phyloP scores from a whole-genome alignment of 2,113 vertebrate genomes.

The Halcyon senegalensis region DNA sequence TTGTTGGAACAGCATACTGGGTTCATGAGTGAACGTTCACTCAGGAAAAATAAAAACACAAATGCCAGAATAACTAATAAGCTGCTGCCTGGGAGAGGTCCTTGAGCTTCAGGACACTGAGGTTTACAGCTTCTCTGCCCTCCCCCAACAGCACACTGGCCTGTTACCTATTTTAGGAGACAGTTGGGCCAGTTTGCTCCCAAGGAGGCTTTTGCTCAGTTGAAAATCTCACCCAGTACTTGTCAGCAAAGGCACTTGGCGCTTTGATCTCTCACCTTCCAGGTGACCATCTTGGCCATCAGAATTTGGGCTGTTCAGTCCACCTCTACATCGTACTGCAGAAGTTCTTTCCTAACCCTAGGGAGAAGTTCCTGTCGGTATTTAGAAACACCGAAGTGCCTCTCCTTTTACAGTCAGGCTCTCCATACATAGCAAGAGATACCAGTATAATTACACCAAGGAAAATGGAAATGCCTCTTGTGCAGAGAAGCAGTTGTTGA shows the following conservation, averaged over 20 bases:
- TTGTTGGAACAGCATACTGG: not conserved
- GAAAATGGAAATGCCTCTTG: not conserved
- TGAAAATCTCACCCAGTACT: not conserved
- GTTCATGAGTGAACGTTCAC: not conserved
- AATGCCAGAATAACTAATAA: not conserved
- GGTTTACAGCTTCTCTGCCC: not conserved
- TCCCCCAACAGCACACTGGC: not conserved
- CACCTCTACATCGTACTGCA: not conserved
- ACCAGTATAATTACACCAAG: not conserved
- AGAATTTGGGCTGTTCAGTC: not conserved
- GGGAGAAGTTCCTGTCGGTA: not conserved
- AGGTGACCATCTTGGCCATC: not conserved
- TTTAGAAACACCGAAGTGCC: not conserved
- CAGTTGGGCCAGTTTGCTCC: not conserved
- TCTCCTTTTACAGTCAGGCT: not conserved
- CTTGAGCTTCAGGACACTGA: not conserved
- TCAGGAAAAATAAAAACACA: not conserved
- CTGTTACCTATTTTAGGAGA: not conserved
- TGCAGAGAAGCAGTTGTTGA: not conserved
- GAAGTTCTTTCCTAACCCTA: not conserved
- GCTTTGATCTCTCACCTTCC: not conserved
- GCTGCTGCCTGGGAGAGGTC: not conserved
- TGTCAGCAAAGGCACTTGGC: not conserved
- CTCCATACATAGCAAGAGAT: not conserved
- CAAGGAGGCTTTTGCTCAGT: not conserved